These are phyloP conservation scores for Hirudo medicinalis DNA, from an alignment of 1,140 invertebrate species.

Conservation along the genomic window DNA sequence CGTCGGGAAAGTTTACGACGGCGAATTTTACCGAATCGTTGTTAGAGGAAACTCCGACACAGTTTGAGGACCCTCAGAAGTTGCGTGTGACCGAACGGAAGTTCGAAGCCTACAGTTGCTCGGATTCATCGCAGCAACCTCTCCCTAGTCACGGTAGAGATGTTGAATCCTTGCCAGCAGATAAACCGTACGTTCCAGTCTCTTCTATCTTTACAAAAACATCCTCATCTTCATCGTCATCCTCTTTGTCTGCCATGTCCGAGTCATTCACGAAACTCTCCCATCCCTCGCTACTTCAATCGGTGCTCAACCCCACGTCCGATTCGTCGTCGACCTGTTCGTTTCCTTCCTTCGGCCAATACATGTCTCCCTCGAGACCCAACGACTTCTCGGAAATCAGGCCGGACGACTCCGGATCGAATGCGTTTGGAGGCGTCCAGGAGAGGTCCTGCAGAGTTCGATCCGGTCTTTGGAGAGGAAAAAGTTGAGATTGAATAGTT, in stretches of 20 bases:
- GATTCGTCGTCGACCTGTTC: not conserved
- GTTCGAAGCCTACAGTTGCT: no score
- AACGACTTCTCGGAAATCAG: not conserved
- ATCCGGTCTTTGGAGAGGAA: no score
- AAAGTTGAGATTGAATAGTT: no score
- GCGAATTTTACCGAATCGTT: conserved; percentile 46
- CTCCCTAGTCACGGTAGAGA: no score
- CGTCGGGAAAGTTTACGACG: conserved; percentile 44
- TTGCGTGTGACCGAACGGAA: no score
- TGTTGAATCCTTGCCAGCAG: no score
- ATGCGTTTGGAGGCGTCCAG: no score
- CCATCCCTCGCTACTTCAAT: not conserved
- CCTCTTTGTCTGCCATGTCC: not conserved
- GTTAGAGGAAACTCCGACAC: conserved; percentile 28
- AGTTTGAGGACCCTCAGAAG: conserved; percentile 22
- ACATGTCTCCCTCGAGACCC: not conserved
- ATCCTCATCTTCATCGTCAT: not conserved
- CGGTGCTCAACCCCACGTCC: not conserved
- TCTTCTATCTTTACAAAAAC: no score
- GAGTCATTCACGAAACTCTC: not conserved
- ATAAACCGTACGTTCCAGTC: no score
- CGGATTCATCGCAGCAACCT: no score
- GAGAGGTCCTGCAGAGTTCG: no score
- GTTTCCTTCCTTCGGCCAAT: not conserved
- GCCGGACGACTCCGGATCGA: no score